These are phyloP conservation scores for Zosterops pallidus DNA, from an alignment of 2,113 vertebrate genomes.

Conservation along the genomic window DNA sequence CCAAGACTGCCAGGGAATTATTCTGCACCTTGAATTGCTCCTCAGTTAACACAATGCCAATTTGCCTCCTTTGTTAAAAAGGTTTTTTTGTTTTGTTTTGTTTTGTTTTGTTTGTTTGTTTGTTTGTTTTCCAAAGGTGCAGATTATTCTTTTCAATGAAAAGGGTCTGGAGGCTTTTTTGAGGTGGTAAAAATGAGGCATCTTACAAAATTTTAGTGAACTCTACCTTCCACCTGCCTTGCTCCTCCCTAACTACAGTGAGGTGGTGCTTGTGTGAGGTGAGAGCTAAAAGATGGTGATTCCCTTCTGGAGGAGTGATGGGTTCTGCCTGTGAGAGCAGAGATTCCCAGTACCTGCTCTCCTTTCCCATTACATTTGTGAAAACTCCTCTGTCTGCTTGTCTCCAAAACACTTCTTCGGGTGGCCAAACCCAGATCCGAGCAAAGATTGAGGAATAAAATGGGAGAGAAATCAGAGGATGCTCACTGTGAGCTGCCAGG, in stretches of 20 bases:
- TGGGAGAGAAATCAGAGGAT: rapidly evolving
- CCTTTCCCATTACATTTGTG: not conserved
- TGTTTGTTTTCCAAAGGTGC: rapidly evolving
- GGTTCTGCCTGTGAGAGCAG: not conserved
- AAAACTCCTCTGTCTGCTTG: not conserved
- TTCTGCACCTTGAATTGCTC: not conserved
- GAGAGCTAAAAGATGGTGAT: not conserved
- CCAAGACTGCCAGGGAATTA: not conserved
- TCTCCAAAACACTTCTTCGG: not conserved
- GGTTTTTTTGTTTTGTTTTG: not conserved
- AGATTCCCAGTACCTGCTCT: not conserved
- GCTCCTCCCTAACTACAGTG: rapidly evolving
- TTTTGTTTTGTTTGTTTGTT: too few relatives aligned
- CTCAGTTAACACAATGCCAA: constrained; percentile 1
- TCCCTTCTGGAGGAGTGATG: not conserved
- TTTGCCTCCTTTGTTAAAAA: constrained; percentile 10
- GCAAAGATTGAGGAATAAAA: not conserved
- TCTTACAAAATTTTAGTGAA: not conserved
- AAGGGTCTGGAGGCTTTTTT: not conserved
- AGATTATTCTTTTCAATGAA: not conserved
- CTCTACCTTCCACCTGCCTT: not conserved
- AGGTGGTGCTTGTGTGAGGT: not conserved
- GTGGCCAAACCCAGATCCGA: not conserved
- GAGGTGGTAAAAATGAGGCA: not conserved
- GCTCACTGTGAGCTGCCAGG: not conserved